These are phyloP conservation scores for Leucophora obtusa DNA, from an alignment of 2,888 invertebrate species.

Conservation along the genomic window DNA sequence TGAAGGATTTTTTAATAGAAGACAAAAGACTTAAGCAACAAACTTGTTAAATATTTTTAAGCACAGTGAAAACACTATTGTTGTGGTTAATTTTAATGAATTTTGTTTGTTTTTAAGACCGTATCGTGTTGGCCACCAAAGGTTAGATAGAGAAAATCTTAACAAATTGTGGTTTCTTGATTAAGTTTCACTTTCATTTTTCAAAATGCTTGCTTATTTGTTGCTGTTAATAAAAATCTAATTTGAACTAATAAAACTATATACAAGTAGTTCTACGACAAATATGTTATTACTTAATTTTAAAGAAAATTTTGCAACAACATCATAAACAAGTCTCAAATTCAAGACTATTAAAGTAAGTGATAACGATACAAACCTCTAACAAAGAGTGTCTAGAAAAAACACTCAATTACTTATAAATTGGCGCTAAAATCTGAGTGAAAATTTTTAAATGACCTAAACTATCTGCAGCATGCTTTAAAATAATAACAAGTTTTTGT, in stretches of 20 bases:
- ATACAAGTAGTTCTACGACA: conserved; percentile 11
- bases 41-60: no score
- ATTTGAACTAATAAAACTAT: no score
- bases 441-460: background rate
- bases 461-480: conserved; percentile 9
- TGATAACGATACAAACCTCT: background rate
- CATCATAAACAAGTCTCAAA: conserved; percentile 13
- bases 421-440: background rate
- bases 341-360: background rate
- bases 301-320: conserved; percentile 29
- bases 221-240: no score
- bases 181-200: background rate
- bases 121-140: background rate
- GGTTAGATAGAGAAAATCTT: background rate
- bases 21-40: no score
- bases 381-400: background rate
- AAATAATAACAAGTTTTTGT: conserved; percentile 18
- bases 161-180: background rate
- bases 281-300: conserved; percentile 13
- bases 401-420: conserved; percentile 15
- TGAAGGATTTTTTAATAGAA: no score
- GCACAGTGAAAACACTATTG: no score
- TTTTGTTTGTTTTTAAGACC: no score
- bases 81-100: no score
- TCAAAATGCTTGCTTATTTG: background rate